Base-by-base conservation (phyloP, 2,797 vertebrate species). In the Nyctalus aviator region DNA sequence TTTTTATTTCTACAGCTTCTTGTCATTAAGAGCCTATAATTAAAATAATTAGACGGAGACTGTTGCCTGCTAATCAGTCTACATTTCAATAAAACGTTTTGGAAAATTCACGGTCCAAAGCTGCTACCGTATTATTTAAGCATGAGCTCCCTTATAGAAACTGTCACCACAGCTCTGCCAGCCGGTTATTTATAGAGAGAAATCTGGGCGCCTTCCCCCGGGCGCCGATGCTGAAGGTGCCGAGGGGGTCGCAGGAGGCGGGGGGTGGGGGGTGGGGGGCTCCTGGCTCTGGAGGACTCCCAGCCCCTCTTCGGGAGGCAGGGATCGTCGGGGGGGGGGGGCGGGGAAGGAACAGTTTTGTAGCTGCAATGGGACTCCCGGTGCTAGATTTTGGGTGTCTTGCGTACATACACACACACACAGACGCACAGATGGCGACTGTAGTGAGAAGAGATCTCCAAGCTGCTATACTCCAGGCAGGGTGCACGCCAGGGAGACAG, bases 1-100 rank as follows among this genome's bases (percentile, higher is more conserved):
- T 69, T 97, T 98, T 98, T 97, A 97, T 97, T 97, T 98, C 96
- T 94, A 59, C 94, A 91, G 91, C 95, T 97, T 96, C 96, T 97
- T 97, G 93, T 96, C 95, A 95, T 97, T 97, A 97, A 95, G 96
- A 98, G 83, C 93, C 96, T 50, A 2, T 97, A 91, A 98, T 98
- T 98, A 98, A 97, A 97, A 96, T 97, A 97, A 98, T 98, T 97
- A 97, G 97, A 95, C 96, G 96, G 97, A 97, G 97, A 81, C 84
- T 95, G 96, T 96, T 97, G 96, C 95, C 97, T 97, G 96, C 81
- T 96, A 98, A 98, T 98, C 97, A 97, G 95, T 92, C 93, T 96
- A 55, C 87, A 91, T 97, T 98, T 98, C 96, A 97, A 96, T 96
- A 95, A 96, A 96, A 88, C 84, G 91, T 86, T 95, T 95, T 96